Evolutionary conservation across 2,797 vertebrate species (phyloP), one percentile per base, ranked within the genome.

Genomic region (Cheirogaleus major): DNA sequence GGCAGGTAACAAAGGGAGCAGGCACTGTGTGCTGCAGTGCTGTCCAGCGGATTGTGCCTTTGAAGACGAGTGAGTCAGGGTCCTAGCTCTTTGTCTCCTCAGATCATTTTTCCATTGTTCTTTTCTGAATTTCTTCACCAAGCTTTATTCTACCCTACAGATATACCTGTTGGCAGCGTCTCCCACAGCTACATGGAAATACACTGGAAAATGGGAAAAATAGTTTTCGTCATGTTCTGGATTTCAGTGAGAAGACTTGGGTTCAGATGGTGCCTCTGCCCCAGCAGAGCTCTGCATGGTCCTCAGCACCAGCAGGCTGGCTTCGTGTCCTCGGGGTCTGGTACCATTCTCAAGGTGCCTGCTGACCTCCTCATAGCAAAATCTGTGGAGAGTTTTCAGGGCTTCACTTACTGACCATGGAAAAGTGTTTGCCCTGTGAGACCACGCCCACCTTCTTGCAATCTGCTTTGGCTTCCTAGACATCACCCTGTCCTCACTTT

Each of bases 61-160:
- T 89, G 73, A 81, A 84, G 85, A 18, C 35, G 59, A 80, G 57
- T 65, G 84, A 86, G 41, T 81, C 93, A 15, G 2, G 1, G 27
- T 55, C 57, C 27, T 23, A 18, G 25, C n/a, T 38, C 20, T 89
- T 80, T 75, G 63, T 89, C 32, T 91, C 65, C 59, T 93, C 32
- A 22, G 23, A 38, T 43, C 23, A 12, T 87, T 63, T 89, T 48
- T 43, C 82, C 45, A 52, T 61, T 59, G 22, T 91, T n/a, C 70
- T 65, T 81, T 80, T 89, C 83, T 70, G 32, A 89, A 22, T 88
- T n/a, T 87, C 15, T 57, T 85, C 84, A n/a, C 61, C 22, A 82
- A 69, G 59, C 57, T 5, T 69, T 61, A 18, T 52, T 79, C 76
- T 87, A 9, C 43, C 55, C 48, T 35, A 38, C 5, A 20, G 35